Percentiles rank a stretch among this genome's conserved stretches.
phyloP scores from a whole-genome alignment of 2,888 invertebrate genomes.

The Orthonychiurus folsomi region DNA sequence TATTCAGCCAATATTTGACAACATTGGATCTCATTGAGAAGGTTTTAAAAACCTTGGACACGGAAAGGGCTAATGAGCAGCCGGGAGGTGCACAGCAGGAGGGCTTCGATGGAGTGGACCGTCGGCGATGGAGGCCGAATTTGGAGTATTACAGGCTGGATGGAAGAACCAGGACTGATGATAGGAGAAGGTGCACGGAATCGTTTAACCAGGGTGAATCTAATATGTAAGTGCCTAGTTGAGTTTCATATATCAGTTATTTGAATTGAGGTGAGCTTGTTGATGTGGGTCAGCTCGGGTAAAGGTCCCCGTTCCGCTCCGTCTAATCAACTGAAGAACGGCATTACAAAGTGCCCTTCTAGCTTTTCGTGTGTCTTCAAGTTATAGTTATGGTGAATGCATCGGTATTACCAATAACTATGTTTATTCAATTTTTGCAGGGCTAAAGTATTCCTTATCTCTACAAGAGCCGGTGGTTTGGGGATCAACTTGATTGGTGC shows the following conservation, averaged over 20 bases:
- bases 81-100: background rate
- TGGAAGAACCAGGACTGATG: constrained; percentile 78
- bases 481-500: constrained; percentile 96
- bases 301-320: no score
- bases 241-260: constrained; percentile 1
- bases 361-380: no score
- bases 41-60: constrained; percentile 70
- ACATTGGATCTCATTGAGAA: constrained; percentile 88
- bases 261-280: no score
- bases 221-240: constrained; percentile 1
- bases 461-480: constrained; percentile 91
- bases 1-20: constrained; percentile 92
- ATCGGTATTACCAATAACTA: background rate
- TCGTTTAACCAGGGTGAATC: constrained; percentile 62
- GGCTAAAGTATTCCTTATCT: constrained; percentile 80
- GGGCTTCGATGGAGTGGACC: background rate
- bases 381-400: no score
- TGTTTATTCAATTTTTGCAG: constrained; percentile 41
- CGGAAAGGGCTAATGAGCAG: constrained; percentile 46
- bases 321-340: no score
- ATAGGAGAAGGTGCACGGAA: constrained; percentile 74
- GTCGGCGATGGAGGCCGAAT: constrained; percentile 58
- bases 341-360: no score
- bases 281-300: no score
- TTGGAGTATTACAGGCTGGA: constrained; percentile 85